Evolutionary conservation across 2,888 invertebrate genomes (phyloP), one percentile per base, ranked within the genome.

Genomic region (Electrophaes corylata): DNA sequence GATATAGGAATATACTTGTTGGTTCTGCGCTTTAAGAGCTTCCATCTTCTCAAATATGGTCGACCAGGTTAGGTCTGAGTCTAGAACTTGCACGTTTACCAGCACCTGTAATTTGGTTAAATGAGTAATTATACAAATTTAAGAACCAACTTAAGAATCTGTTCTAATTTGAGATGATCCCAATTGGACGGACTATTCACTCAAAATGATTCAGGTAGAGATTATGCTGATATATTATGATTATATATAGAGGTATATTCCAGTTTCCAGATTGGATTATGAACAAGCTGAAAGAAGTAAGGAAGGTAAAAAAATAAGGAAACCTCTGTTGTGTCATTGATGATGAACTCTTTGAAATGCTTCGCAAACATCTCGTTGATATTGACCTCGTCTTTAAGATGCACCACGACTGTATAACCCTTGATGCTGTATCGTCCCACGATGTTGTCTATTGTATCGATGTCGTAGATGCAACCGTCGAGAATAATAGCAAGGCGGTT

Each of bases 401-500:
- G 86, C 10, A 89, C 73, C 16, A 87, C 90, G 1, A 86, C 87
- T 0, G 88, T 89, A 67, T 76, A 87, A 0, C 90, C 90, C 33
- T 66, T 70, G 14, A 64, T 62, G 65, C 84, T 81, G 73, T 88
- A 82, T 0, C 87, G 76, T 4, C 68, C 76, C 12, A 87, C 75
- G 39, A 88, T 62, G 0, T 69, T 67, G 58, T 88, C 88, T 12
- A 88, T 69, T 0, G 75, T 66, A 62, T 84, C 90, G 8, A 88
- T 69, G 67, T 89, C 90, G 67, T 73, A 83, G 19, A 89, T 78
- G 11, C 60, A 37, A 0, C 90, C 90, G 58, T 86, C 82, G 8
- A 83, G 56, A 10, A 90, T 45, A 49, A 90, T 79, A 1, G 81
- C 89, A 16, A 90, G 64, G 0, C 81, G 78, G 59, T 73, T 81